These are phyloP conservation scores for Eupelmus urozonus DNA, from an alignment of 2,888 invertebrate genomes.

Conservation along the genomic window DNA sequence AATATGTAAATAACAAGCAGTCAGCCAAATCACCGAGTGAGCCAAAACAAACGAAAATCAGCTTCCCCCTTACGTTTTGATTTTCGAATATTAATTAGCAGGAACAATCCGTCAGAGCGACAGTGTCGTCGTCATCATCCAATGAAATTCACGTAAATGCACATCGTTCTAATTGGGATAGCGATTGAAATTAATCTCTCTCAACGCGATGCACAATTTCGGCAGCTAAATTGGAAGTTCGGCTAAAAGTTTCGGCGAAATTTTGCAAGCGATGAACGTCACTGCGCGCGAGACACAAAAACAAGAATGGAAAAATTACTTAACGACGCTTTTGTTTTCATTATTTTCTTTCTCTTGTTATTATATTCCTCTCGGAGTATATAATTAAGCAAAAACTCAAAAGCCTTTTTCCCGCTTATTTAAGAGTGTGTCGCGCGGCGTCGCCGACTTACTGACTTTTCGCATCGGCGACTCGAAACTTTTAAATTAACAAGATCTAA, in stretches of 20 bases:
- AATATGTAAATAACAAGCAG: not conserved
- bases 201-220: not conserved
- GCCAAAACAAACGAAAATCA: not conserved
- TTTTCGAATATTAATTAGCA: slow-evolving; percentile 30
- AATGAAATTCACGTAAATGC: slow-evolving; percentile 17
- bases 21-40: not conserved
- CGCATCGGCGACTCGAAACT: slow-evolving; percentile 43
- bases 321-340: not conserved
- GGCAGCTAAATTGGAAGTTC: not conserved
- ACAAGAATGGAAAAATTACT: not conserved
- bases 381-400: slow-evolving; percentile 40
- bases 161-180: slow-evolving; percentile 23
- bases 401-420: slow-evolving; percentile 43
- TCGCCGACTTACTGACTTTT: slow-evolving; percentile 27
- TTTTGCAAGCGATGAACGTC: too few species aligned
- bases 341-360: too few species aligned
- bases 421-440: slow-evolving; percentile 6
- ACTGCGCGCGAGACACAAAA: not conserved
- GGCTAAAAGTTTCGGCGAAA: too few species aligned
- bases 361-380: too few species aligned
- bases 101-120: slow-evolving; percentile 16
- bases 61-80: not conserved
- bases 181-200: slow-evolving; percentile 9
- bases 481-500: slow-evolving; percentile 56
- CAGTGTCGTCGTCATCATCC: not conserved